A percentile compares a stretch with the other conserved stretches of the same genome.
Evolutionary conservation across 2,888 invertebrate genomes (phyloP).

Genomic region (Lasioglossum figueresi): DNA sequence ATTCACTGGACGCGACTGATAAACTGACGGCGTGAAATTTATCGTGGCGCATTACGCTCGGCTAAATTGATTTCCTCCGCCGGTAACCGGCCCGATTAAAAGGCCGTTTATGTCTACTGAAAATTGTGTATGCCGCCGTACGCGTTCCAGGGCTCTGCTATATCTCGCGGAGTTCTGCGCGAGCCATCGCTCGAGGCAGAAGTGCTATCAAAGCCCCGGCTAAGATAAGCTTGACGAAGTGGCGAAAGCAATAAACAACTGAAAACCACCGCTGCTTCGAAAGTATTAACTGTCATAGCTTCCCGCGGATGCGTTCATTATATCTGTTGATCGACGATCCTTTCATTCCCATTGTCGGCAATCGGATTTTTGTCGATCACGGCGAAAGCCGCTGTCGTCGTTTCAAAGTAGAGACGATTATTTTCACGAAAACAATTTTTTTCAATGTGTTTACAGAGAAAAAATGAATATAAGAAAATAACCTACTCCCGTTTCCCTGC

Average conservation of each 20-base stretch:
- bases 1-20: constrained; percentile 14
- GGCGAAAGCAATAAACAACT: neutral
- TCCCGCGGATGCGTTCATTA: neutral
- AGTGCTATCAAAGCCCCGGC: neutral
- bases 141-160: neutral
- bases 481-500: too few relatives aligned
- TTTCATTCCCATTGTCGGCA: neutral
- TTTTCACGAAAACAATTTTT: too few relatives aligned
- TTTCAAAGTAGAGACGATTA: too few relatives aligned
- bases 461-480: too few relatives aligned
- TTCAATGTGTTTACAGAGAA: too few relatives aligned
- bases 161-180: neutral
- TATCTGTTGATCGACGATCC: neutral
- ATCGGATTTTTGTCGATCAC: neutral
- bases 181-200: neutral
- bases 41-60: constrained; percentile 15
- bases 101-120: constrained; percentile 11
- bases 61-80: constrained; percentile 21
- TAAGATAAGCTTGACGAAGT: neutral
- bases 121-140: neutral
- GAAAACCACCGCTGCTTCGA: neutral
- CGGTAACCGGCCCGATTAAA: constrained; percentile 14
- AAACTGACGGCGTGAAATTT: constrained; percentile 21
- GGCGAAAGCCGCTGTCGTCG: neutral
- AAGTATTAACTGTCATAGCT: neutral